phyloP scores from a whole-genome alignment of 2,888 invertebrate genomes.

The Brachyopa scutellaris region DNA sequence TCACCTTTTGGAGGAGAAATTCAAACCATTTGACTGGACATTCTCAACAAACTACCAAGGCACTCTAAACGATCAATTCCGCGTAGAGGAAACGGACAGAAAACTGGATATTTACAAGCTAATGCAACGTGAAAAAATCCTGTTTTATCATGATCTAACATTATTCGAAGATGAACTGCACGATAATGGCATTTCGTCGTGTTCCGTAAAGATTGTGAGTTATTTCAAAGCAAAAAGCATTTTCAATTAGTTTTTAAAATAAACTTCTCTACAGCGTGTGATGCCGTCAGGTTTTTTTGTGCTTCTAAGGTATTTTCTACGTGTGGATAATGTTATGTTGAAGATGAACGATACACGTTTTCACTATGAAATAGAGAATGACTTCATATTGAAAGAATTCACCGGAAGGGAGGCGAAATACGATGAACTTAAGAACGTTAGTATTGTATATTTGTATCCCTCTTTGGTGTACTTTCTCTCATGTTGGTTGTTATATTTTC shows the following conservation, averaged over 20 bases:
- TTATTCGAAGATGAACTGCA: constrained; percentile 99
- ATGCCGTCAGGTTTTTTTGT: constrained; percentile 98
- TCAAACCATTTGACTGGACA: constrained; percentile 98
- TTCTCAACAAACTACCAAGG: constrained; percentile 97
- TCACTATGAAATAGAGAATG: constrained; percentile 89
- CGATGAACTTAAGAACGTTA: constrained; percentile 85
- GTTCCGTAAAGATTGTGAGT: constrained; percentile 96
- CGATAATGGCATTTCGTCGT: constrained; percentile 96
- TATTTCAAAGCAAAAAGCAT: neutral
- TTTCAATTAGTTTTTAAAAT: no score
- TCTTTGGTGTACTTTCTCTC: neutral
- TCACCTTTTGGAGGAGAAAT: constrained; percentile 86
- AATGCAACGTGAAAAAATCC: constrained; percentile 93
- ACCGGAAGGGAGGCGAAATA: constrained; percentile 90
- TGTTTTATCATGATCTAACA: constrained; percentile 96
- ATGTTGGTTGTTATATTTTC: constrained; percentile 68
- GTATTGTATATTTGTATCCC: constrained; percentile 35
- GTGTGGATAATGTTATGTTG: constrained; percentile 96
- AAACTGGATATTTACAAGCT: constrained; percentile 93
- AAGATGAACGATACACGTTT: constrained; percentile 94
- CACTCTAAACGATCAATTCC: constrained; percentile 85
- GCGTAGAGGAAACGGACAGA: constrained; percentile 86
- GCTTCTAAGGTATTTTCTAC: constrained; percentile 93
- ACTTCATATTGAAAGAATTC: constrained; percentile 92
- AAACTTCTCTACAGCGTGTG: constrained; percentile 87